Evolutionary conservation across 2,888 invertebrate species (phyloP), one percentile per base, ranked within the genome.

Genomic region (Tachina grossa): DNA sequence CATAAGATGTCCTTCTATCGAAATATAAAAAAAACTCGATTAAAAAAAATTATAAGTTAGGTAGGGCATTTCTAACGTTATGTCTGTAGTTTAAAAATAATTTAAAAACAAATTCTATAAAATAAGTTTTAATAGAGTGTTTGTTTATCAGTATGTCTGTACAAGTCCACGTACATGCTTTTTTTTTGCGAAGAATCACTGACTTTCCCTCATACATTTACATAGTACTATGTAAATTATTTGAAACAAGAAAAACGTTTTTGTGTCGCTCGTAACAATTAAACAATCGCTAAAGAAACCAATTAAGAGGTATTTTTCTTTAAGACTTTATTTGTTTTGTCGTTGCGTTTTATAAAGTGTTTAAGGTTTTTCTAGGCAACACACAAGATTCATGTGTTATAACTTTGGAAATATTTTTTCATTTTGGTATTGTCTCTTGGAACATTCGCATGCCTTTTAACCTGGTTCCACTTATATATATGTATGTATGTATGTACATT

Each of bases 391-490:
- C 53, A 51, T 63, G 63, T 39, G n/a, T 19, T 19, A 16, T 72
- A 31, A 9, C 9, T 75, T 75, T 13, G 8, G 9, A 75, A 53
- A 63, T 63, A 9, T 59, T 55, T 22, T 10, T 19, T 31, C 49
- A 31, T 5, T 65, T 31, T 16, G n/a, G 47, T 13, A 16, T 1
- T 65, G 16, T 22, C 9, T 47, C 14, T 55, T 9, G 61, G 47
- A 31, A 57, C 41, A 41, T 55, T 49, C 19, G 41, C 61, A 78
- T 74, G 66, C 59, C 39, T 66, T 66, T 68, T 74, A 74, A 80
- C 80, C 74, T 80, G 59, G 66, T 80, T 59, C 59, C 66, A 80
- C 66, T 80, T 31, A 31, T 1, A 31, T 31, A 6, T 31, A 31
- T 31, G 31, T 31, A 31, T 6, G 2, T 31, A 31, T 6, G 31